Base-by-base conservation (phyloP, 2,888 invertebrate genomes). In the Xanthia togata region DNA sequence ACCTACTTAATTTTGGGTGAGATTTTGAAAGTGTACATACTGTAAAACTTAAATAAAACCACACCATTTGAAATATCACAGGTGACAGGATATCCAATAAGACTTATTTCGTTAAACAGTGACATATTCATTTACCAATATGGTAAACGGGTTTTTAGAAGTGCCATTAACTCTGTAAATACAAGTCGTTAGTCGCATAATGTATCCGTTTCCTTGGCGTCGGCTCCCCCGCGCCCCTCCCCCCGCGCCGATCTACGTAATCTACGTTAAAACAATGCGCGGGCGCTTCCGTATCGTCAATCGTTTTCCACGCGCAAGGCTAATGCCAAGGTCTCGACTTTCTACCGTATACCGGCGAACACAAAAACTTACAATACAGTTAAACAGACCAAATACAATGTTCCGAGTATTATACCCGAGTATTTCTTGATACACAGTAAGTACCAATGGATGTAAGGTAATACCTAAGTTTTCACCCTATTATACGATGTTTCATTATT, bases 321-420 rank as follows among this genome's bases (percentile, higher is more conserved):
- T 96, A 95, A 93, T 94, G 96, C 94, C 95, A 96, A 96, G 96
- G 95, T 94, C 95, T 93, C 85, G 88, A 93, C 96, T 95, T 96
- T 96, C 95, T 94, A 95, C 88, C 87, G 87, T 88, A 82, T 81
- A 85, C 79, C 75, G 79, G 71, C 83, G 81, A 78, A 74, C 79
- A 81, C 85, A 73, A 87, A 84, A 84, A 81, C 82, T 84, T 84
- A 78, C 70, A 83, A 83, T 80, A 84, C 79, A 71, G 82, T 82
- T 81, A 67, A 79, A 70, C 62, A 69, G 70, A 73, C 57, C 68
- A 77, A 77, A 38, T 75, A 74, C 55, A 67, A 63, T 70, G 69
- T 70, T 70, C 23, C 65, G 53, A 57, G 65, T 81, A 57, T 50
- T 67, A 57, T 68, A 63, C 44, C 26, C 60, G 47, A 70, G 60